phyloP scores from a whole-genome alignment of 1,140 invertebrate species.

The Macrostomum lignano region DNA sequence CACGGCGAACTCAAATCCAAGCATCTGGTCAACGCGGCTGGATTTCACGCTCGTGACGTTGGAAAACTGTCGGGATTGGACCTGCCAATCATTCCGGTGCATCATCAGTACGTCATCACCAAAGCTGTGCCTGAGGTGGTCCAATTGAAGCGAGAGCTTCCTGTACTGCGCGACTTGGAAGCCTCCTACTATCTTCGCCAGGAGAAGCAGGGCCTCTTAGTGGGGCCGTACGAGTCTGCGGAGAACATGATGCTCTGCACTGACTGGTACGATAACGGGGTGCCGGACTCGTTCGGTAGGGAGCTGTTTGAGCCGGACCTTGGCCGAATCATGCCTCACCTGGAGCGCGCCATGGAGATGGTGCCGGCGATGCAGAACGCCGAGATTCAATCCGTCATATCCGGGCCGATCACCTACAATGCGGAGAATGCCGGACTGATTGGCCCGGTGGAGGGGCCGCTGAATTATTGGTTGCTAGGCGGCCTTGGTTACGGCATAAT shows the following conservation, averaged over 20 bases:
- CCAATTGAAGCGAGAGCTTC: slow-evolving; percentile 16
- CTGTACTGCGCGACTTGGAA: slow-evolving; percentile 28
- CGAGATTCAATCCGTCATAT: slow-evolving; percentile 18
- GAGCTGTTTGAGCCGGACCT: slow-evolving; percentile 24
- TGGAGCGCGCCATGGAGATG: slow-evolving; percentile 21
- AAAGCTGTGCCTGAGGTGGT: slow-evolving; percentile 18
- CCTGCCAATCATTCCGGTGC: slow-evolving; percentile 23
- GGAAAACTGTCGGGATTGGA: slow-evolving; percentile 15
- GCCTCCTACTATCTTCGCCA: slow-evolving; percentile 27
- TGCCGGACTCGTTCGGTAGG: slow-evolving; percentile 25
- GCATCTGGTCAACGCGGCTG: slow-evolving; percentile 22
- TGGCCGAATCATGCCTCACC: slow-evolving; percentile 15
- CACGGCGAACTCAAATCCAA: slow-evolving; percentile 15
- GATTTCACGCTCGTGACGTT: slow-evolving; percentile 27
- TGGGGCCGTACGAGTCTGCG: slow-evolving; percentile 26
- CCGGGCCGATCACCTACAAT: slow-evolving; percentile 26
- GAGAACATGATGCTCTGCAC: slow-evolving; percentile 20
- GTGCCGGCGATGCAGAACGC: slow-evolving; percentile 15
- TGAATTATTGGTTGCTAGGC: slow-evolving; percentile 26
- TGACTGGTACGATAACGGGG: slow-evolving; percentile 22
- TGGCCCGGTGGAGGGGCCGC: slow-evolving; percentile 16
- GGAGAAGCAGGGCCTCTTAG: slow-evolving; percentile 21
- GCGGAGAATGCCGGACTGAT: slow-evolving; percentile 21
- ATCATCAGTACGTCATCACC: slow-evolving; percentile 27
- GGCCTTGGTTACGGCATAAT: slow-evolving; percentile 12